phyloP scores from a whole-genome alignment of 1,140 invertebrate species.

The Gryon sp. region DNA sequence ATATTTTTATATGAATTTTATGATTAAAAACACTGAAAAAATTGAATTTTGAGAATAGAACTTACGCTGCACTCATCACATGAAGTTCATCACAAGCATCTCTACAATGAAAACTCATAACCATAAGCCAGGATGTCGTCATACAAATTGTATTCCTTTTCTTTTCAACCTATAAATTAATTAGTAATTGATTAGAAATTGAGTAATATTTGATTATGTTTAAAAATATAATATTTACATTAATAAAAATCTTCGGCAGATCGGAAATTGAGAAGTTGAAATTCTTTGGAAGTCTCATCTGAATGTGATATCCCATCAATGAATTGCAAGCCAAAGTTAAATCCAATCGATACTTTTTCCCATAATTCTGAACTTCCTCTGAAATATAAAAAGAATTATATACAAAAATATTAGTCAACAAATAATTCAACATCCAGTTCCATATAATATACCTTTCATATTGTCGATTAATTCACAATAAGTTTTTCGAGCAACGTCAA shows the following conservation, averaged over 20 bases:
- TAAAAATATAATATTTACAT: slow-evolving; percentile 70
- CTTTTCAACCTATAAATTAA: slow-evolving; percentile 81
- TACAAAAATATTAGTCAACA: not conserved
- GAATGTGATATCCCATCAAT: slow-evolving; percentile 88
- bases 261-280: slow-evolving; percentile 79
- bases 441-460: slow-evolving; percentile 83
- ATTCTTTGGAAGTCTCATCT: slow-evolving; percentile 79
- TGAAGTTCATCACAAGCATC: slow-evolving; percentile 89
- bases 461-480: slow-evolving; percentile 90
- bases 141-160: slow-evolving; percentile 84
- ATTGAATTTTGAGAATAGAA: slow-evolving; percentile 1
- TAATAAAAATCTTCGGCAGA: slow-evolving; percentile 84
- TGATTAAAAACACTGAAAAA: slow-evolving; percentile 4
- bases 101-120: slow-evolving; percentile 84
- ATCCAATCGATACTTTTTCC: slow-evolving; percentile 83
- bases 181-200: not conserved
- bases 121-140: slow-evolving; percentile 88
- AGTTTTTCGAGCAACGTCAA: slow-evolving; percentile 88
- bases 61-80: slow-evolving; percentile 89
- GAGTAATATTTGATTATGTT: no score
- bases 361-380: slow-evolving; percentile 83
- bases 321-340: slow-evolving; percentile 84
- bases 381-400: slow-evolving; percentile 40
- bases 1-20: slow-evolving; percentile 24
- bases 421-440: no score